phyloP scores from a whole-genome alignment of 1,140 invertebrate species.

The Drosophila watanabei region DNA sequence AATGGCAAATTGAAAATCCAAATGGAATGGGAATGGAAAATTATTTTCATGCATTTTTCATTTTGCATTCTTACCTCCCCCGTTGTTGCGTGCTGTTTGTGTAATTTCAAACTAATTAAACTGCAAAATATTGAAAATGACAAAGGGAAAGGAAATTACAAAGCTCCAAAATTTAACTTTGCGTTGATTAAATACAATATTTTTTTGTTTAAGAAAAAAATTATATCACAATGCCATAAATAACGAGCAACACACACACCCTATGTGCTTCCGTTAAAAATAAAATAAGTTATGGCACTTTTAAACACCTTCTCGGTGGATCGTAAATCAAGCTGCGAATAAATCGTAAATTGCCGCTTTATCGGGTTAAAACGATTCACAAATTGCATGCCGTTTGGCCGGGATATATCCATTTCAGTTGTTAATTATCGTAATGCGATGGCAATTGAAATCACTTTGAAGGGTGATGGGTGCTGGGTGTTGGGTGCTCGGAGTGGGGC shows the following conservation, averaged over 20 bases:
- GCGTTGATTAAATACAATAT: neutral
- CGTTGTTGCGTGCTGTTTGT: conserved; percentile 18
- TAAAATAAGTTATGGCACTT: conserved; percentile 8
- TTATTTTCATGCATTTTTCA: conserved; percentile 42
- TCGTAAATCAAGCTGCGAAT: conserved; percentile 4
- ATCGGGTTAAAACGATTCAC: conserved; percentile 11
- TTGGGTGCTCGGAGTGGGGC: neutral
- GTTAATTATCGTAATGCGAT: conserved; percentile 7
- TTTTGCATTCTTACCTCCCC: neutral
- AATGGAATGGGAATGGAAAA: conserved; percentile 20
- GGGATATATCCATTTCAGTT: conserved; percentile 5
- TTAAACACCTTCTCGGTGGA: conserved; percentile 3
- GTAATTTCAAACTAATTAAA: conserved; percentile 46
- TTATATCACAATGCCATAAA: neutral
- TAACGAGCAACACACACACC: neutral
- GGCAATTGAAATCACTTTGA: conserved; percentile 27
- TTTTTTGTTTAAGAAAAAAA: neutral
- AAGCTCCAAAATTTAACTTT: neutral
- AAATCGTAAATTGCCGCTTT: conserved; percentile 13
- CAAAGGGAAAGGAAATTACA: conserved; percentile 22
- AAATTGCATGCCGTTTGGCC: neutral
- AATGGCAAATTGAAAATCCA: conserved; percentile 43
- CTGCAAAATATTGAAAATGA: conserved; percentile 18
- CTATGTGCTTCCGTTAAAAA: neutral
- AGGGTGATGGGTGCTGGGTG: neutral